A percentile compares a stretch with the other conserved stretches of the same genome.
phyloP scores from a whole-genome alignment of 2,113 vertebrate genomes.

The Ophiodon elongatus region DNA sequence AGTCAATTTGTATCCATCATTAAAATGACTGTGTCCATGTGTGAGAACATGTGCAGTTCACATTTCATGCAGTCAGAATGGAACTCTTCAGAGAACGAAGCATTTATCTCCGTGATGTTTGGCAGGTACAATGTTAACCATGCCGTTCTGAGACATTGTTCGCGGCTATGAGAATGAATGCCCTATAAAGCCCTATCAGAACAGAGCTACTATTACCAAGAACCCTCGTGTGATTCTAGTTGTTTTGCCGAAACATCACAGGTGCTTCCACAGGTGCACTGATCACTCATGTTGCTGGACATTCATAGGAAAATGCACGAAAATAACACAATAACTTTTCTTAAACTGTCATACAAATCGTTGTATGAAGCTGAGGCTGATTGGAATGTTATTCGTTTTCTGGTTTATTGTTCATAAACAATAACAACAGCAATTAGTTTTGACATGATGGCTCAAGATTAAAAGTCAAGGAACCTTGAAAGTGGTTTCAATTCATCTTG shows the following conservation, averaged over 20 bases:
- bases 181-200: not conserved
- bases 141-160: not conserved
- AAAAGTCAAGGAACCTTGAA: no score
- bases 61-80: not conserved
- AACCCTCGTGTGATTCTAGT: not conserved
- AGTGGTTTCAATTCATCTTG: no score
- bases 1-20: slow-evolving; percentile 25
- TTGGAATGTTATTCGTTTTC: no score
- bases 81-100: not conserved
- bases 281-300: no score
- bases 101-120: not conserved
- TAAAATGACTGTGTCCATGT: slow-evolving; percentile 6
- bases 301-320: not conserved
- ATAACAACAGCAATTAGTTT: no score
- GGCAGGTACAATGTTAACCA: not conserved
- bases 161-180: not conserved
- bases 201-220: not conserved
- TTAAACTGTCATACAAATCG: not conserved
- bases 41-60: not conserved
- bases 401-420: no score
- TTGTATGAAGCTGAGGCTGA: not conserved
- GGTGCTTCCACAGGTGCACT: no score
- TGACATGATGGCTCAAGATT: no score
- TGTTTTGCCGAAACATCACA: not conserved
- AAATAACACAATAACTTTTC: not conserved